phyloP scores from a whole-genome alignment of 2,888 invertebrate genomes.

The Himalopsyche kuldschensis region DNA sequence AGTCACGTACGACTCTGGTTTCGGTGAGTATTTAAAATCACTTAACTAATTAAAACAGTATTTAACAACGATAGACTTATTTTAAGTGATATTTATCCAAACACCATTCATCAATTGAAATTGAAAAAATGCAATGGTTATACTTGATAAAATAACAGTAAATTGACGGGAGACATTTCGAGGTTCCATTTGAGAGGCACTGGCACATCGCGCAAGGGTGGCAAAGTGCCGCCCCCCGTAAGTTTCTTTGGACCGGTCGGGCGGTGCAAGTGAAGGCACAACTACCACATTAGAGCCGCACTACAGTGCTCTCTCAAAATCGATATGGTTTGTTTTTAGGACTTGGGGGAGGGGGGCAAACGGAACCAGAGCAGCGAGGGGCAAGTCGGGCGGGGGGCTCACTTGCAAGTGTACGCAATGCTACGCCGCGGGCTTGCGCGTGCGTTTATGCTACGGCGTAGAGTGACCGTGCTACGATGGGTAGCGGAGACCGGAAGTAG shows the following conservation, averaged over 20 bases:
- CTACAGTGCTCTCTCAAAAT: conserved; percentile 49
- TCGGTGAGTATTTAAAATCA: too few relatives aligned
- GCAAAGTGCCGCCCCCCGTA: conserved; percentile 15
- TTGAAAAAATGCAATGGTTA: too few relatives aligned
- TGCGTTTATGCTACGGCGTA: conserved; percentile 12
- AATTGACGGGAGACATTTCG: too few relatives aligned
- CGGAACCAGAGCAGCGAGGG: conserved; percentile 62
- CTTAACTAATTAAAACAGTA: too few relatives aligned
- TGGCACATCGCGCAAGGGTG: conserved; percentile 6
- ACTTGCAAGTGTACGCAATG: conserved; percentile 32
- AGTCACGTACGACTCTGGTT: too few relatives aligned
- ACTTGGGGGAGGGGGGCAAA: conserved; percentile 50
- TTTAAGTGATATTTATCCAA: too few relatives aligned
- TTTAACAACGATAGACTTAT: too few relatives aligned
- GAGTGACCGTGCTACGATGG: neutral
- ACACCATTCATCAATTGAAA: too few relatives aligned
- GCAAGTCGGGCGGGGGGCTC: conserved; percentile 14
- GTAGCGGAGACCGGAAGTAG: neutral
- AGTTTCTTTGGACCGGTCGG: conserved; percentile 28
- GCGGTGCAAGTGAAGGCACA: conserved; percentile 39
- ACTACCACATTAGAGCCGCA: conserved; percentile 40
- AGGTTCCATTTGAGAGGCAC: neutral
- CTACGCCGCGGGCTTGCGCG: conserved; percentile 31
- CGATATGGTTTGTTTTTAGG: conserved; percentile 48
- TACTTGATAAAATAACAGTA: too few relatives aligned